Evolutionary conservation across 2,113 vertebrate genomes (phyloP), one percentile per base, ranked within the genome.

Genomic region (Salvelinus fontinalis): DNA sequence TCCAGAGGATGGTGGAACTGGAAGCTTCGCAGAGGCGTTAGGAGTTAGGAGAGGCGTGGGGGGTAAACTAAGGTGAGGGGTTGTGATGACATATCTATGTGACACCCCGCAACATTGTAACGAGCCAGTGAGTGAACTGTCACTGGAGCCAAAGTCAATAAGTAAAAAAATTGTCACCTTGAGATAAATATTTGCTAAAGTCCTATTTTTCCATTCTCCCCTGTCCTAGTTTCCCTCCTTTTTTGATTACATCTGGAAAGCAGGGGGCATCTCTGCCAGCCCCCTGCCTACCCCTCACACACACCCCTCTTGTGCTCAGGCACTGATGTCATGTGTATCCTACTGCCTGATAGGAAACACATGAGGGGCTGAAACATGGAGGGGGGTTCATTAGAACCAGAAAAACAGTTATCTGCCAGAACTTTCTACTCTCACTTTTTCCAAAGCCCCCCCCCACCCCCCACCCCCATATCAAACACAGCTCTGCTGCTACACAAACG

Each of bases 211-310:
- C 75, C 66, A 26, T 73, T 85, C 76, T 59, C 3, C 67, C 75
- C 84, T 83, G 81, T 80, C 83, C 86, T 79, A 75, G 73, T 71
- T 88, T 81, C 84, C 73, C 74, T 82, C 79, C 75, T 81, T 85
- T 88, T 76, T 64, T 73, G 39, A 44, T 44, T 86, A 94, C 95
- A 96, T 95, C 94, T 95, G 95, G 92, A 86, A 88, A 93, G 39
- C 39, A 44, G 39, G 9, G 11, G 39, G 39, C 92, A 84, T 86
- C 31, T 39, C n/a, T 14, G n/a, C 39, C 39, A 39, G 8, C 39
- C 8, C 39, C 39, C 39, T 39, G 39, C 39, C 39, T 39, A 3
- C 39, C 39, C 39, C 39, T 9, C 9, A 44, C 9, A 44, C 39
- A 44, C 39, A 39, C 34, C 39, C 39, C 2, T 44, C 39, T 44